Base-by-base conservation (phyloP, 1,140 invertebrate species). In the Sarcophaga bullata region DNA sequence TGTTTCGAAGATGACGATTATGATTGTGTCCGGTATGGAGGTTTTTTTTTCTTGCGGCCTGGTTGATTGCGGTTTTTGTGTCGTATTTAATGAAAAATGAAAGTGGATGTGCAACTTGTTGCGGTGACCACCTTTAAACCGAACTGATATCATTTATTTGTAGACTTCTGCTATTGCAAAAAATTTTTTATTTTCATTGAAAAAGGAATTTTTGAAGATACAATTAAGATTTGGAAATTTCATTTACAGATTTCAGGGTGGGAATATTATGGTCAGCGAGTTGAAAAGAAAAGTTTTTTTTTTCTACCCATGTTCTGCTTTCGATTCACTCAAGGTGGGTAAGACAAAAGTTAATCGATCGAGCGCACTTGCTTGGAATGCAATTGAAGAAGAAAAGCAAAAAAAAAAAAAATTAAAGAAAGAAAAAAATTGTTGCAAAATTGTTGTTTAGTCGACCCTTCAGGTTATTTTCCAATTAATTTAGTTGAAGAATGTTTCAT, bases 31-130 rank as follows among this genome's bases (percentile, higher is more conserved):
- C 75, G 75, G 75, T 78, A 78, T 78, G 73, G 73, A 13, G 50
- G 75, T 78, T 78, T 46, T 73, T 8, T 15, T 78, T 50, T 50
- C 17, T 25, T 0, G 73, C 15, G 46, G 6, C 13, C 11, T 78
- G 52, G n/a, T 19, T 75, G 10, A 0, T 48, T 76, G 46, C 25
- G 5, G 13, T 46, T 78, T 78, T 50, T 50, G 48, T 78, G 46
- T 78, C 75, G n/a, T 50, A 78, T 78, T 78, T 50, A 78, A 78
- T 78, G 75, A 78, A 78, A 78, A 78, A 78, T 78, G 75, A 78
- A 78, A 78, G 75, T 78, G 75, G 75, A 17, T 78, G 25, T 78
- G 19, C 75, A 78, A 78, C 75, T 78, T 78, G 75, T 78, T 78
- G 75, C 9, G 19, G 49, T 78, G 48, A 48, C 73, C 73, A 48